These are phyloP conservation scores for Trichosurus vulpecula DNA, from an alignment of 2,797 vertebrate genomes.

Conservation along the genomic window DNA sequence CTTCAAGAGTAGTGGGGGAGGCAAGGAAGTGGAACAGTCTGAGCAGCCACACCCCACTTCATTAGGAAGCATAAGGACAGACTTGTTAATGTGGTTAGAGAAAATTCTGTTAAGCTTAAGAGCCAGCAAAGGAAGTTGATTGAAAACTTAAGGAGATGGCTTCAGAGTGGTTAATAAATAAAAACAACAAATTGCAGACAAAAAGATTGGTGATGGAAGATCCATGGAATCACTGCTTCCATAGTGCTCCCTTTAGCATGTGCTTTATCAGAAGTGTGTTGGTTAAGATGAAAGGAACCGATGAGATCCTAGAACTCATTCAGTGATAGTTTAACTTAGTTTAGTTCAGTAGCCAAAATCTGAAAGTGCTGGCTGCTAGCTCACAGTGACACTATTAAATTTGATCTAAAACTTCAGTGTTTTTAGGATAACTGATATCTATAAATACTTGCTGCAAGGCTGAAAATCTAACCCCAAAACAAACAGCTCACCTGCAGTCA, in stretches of 20 bases:
- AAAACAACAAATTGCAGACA: conserved; percentile 12
- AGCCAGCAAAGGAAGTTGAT: background rate
- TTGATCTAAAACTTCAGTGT: background rate
- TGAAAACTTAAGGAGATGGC: background rate
- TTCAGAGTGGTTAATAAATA: conserved; percentile 39
- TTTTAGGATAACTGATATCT: background rate
- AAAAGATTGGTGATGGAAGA: conserved; percentile 27
- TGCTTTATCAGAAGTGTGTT: conserved; percentile 35
- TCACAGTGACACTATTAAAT: background rate
- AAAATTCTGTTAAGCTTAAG: conserved; percentile 4
- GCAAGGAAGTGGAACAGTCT: conserved; percentile 27
- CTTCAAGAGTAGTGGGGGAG: conserved; percentile 13
- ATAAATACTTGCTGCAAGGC: background rate
- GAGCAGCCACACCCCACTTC: background rate
- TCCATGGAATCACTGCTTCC: background rate
- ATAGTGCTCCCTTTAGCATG: background rate
- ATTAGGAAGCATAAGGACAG: conserved; percentile 23
- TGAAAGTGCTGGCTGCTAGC: conserved; percentile 11
- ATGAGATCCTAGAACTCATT: conserved; percentile 1
- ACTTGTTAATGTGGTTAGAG: background rate
- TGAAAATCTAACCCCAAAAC: background rate
- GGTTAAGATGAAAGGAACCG: conserved; percentile 8
- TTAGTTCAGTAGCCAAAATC: conserved; percentile 25
- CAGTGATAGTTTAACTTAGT: background rate
- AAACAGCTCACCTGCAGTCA: background rate